Evolutionary conservation across 2,888 invertebrate genomes (phyloP), one percentile per base, ranked within the genome.

Genomic region (Caenorhabditis drosophilae): DNA sequence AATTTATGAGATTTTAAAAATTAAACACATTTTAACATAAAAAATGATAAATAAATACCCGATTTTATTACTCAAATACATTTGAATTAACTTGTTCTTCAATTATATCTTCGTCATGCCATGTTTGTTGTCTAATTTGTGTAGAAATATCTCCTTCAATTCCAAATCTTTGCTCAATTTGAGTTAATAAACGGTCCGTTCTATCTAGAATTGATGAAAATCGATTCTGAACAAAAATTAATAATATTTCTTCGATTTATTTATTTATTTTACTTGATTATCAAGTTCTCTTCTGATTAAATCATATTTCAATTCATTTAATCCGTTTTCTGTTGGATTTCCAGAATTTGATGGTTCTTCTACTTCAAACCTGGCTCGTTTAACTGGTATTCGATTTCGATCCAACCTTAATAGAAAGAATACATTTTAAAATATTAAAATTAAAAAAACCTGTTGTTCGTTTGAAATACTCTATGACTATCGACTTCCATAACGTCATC

Each of bases 181-280:
- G 44, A 6, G 20, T 27, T 27, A 73, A 34, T 23, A 70, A 36
- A 1, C 48, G 42, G 11, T 73, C 73, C 3, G 73, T 67, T 20
- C 73, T 44, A 27, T 68, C 70, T 27, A 73, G 41, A 27, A 73
- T 25, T 3, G 54, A 27, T 38, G 70, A 49, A 16, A 73, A 60
- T 2, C 73, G 42, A 7, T 67, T 40, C 56, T 64, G 40, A 18
- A 58, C 3, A 25, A n/a, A 47, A 47, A 2, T 20, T 15, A 36
- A n/a, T n/a, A 36, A 36, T 12, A 9, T 31, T 31, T 31, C 6
- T 31, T 31, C 12, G 31, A 12, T 9, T 9, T 9, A 9, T 12
- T 9, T 9, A 12, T 31, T 12, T 31, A 9, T 31, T 12, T 31
- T 20, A 20, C 56, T 16, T 62, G 61, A 45, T 56, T 62, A 31